Base-by-base conservation (phyloP, 2,797 vertebrate species). In the Rhinella marina region DNA sequence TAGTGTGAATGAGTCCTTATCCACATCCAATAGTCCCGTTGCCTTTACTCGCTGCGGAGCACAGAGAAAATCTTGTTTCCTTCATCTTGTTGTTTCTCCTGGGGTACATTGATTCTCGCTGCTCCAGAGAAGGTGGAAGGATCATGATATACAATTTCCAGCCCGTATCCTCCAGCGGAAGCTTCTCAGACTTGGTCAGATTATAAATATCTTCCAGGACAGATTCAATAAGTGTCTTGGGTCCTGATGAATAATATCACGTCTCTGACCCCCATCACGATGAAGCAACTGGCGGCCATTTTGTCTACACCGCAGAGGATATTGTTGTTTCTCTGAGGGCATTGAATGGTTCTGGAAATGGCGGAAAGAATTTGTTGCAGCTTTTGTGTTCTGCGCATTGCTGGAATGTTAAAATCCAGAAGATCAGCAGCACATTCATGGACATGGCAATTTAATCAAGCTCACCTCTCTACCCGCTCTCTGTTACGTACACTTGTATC, bases 381-480 rank as follows among this genome's bases (percentile, higher is more conserved):
- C 61, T 27, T 70, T 76, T 83, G 10, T 72, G 16, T 25, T 64
- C 4, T 54, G 17, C 17, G 27, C 61, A 16, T 32, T 16, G 32
- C 19, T 17, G 78, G 75, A 79, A 86, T 56, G 41, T n/a, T 19
- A 78, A 78, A 50, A 27, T 54, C 14, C 17, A 29, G 59, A 79
- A 17, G 75, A 79, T n/a, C 59, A 17, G 61, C 32, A 75, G 84
- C 75, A 54, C 5, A 48, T n/a, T 29, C 25, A 41, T 64, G 41
- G 59, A 61, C 41, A 77, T 27, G 77, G 75, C 73, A 54, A 86
- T 79, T 68, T 77, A 79, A 86, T 86, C 75, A 86, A 79, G 75
- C 73, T 66, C 7, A 29, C 54, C 61, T 25, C 59, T 68, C 17
- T 79, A 25, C 84, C 57, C 54, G 41, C 61, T 86, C 61, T 86